Evolutionary conservation across 2,888 invertebrate genomes (phyloP).

Genomic region (Drosophila kanekoi): DNA sequence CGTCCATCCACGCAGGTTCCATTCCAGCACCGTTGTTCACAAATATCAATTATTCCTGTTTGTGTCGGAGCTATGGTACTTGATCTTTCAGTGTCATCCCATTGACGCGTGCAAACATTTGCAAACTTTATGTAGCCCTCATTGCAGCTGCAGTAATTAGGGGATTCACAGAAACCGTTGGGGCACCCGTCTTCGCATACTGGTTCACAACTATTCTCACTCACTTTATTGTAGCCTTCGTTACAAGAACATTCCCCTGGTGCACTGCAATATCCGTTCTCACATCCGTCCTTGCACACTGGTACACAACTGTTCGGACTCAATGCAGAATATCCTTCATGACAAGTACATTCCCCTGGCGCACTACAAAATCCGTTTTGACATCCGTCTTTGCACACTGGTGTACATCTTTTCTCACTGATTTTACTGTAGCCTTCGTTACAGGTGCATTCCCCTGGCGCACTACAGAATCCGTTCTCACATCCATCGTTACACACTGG

Average conservation of each 20-base stretch:
- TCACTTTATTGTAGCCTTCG: conserved; percentile 14
- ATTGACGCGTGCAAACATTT: conserved; percentile 17
- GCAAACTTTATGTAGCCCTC: conserved; percentile 13
- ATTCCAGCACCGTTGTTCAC: conserved; percentile 47
- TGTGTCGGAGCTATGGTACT: not conserved
- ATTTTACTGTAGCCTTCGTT: not conserved
- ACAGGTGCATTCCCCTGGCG: conserved; percentile 34
- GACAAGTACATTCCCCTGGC: conserved; percentile 27
- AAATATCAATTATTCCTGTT: not conserved
- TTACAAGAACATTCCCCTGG: conserved; percentile 31
- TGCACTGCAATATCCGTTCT: conserved; percentile 34
- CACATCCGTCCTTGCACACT: conserved; percentile 18
- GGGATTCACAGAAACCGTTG: conserved; percentile 34
- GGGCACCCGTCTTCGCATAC: conserved; percentile 14
- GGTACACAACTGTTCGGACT: conserved; percentile 24
- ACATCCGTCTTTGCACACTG: conserved; percentile 16
- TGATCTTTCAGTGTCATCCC: not conserved
- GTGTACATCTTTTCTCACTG: conserved; percentile 13
- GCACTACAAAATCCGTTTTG: conserved; percentile 34
- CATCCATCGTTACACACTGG: conserved; percentile 29
- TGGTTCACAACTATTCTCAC: conserved; percentile 20
- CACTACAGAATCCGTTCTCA: conserved; percentile 31
- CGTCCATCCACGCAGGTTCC: conserved; percentile 50
- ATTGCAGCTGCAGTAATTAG: conserved; percentile 31
- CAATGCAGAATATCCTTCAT: conserved; percentile 6